Evolutionary conservation across 2,113 vertebrate species (phyloP).

Genomic region (Sclerurus mexicanus): DNA sequence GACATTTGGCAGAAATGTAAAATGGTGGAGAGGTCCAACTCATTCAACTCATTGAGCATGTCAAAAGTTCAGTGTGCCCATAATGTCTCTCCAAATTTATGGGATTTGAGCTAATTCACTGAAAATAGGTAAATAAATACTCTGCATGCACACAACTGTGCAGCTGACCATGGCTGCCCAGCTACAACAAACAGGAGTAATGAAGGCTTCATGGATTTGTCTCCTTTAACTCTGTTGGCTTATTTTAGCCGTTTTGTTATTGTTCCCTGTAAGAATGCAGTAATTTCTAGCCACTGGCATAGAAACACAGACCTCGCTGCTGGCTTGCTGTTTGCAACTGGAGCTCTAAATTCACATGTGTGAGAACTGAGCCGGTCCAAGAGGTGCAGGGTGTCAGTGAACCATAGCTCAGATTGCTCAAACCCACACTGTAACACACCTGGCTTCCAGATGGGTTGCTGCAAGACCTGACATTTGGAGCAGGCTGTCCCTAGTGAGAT

Average conservation of each 20-base stretch:
- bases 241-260: not conserved
- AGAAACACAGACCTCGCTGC: not conserved
- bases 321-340: not conserved
- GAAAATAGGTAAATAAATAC: not conserved
- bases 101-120: not conserved
- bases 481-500: not conserved
- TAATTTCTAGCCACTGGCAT: not conserved
- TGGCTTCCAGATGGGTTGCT: not conserved
- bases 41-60: not conserved
- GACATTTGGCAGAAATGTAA: not conserved
- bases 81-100: not conserved
- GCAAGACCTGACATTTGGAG: not conserved
- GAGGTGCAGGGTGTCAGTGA: not conserved
- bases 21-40: not conserved
- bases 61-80: not conserved
- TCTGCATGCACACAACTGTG: not conserved
- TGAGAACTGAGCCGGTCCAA: not conserved
- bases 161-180: not conserved
- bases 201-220: not conserved
- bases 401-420: not conserved
- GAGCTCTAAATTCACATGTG: not conserved
- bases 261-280: not conserved
- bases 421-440: not conserved
- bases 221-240: not conserved
- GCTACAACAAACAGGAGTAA: not conserved